Base-by-base conservation (phyloP, 2,797 vertebrate species). In the Bradypus variegatus region DNA sequence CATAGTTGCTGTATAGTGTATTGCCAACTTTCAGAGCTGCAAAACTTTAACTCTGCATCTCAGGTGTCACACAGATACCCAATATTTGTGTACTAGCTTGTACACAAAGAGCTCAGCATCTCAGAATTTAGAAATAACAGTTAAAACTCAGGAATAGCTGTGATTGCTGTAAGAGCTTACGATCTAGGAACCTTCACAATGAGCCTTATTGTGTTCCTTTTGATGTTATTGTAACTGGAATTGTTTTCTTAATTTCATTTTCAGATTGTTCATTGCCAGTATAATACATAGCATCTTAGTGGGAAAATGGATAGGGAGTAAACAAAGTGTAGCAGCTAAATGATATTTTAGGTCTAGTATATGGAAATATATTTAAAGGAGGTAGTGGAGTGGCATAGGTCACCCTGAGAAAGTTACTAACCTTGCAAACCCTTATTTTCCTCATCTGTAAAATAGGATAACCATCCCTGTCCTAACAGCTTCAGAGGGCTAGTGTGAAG, bases 171-270 rank as follows among this genome's bases (percentile, higher is more conserved):
- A n/a, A n/a, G n/a, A n/a, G n/a, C n/a, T n/a, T n/a, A n/a, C n/a
- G n/a, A n/a, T n/a, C n/a, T n/a, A n/a, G n/a, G n/a, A n/a, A n/a
- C n/a, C n/a, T n/a, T n/a, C n/a, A n/a, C n/a, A n/a, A n/a, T n/a
- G n/a, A n/a, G n/a, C n/a, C n/a, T n/a, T 85, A 72, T 70, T 31
- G 90, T 77, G 55, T 87, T 62, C n/a, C 45, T 87, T 87, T 93
- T 69, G 36, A 76, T 95, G 19, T 25, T 64, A 15, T 78, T 62
- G 6, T 82, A 67, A 81, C 77, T 78, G 70, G 13, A 89, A 84
- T 79, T 73, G 8, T 48, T 6, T 79, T 83, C 85, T 86, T 86
- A 83, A 91, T 91, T 89, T 91, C 12, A 64, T 87, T 91, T 93
- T 93, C 72, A 87, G 41, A 41, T 87, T 83, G 27, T 75, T 65